phyloP scores from a whole-genome alignment of 2,888 invertebrate genomes.

The Anagyrus pseudococci region DNA sequence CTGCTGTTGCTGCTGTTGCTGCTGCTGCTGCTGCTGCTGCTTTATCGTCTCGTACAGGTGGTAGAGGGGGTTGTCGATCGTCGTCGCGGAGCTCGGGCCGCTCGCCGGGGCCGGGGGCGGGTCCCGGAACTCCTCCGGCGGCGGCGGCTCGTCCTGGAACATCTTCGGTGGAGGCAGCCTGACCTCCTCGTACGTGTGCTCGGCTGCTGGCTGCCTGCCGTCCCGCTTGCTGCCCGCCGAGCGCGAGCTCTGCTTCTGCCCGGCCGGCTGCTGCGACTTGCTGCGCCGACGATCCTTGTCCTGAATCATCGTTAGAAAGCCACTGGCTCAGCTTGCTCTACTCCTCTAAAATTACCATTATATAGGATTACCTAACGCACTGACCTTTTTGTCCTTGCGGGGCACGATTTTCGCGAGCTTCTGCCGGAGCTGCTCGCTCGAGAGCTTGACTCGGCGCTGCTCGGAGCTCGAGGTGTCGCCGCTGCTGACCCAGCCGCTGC shows the following conservation, averaged over 20 bases:
- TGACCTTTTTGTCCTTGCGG: constrained; percentile 41
- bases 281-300: constrained; percentile 18
- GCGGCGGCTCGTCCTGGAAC: constrained; percentile 81
- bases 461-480: constrained; percentile 63
- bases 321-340: neutral
- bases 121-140: constrained; percentile 75
- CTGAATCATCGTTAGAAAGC: neutral
- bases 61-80: constrained; percentile 78
- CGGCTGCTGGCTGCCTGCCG: constrained; percentile 44
- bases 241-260: neutral
- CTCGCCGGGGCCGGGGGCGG: constrained; percentile 59
- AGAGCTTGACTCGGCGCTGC: constrained; percentile 48
- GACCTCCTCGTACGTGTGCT: constrained; percentile 74
- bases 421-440: constrained; percentile 72
- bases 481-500: constrained; percentile 89
- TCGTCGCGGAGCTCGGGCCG: constrained; percentile 13
- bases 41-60: constrained; percentile 79
- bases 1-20: constrained; percentile 12
- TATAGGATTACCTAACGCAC: neutral
- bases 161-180: constrained; percentile 82
- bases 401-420: constrained; percentile 71
- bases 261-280: neutral
- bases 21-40: constrained; percentile 18
- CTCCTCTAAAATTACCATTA: neutral
- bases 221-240: neutral